Conservation (phyloP, 2,797 vertebrate genomes). For the Acridotheres tristis region DNA sequence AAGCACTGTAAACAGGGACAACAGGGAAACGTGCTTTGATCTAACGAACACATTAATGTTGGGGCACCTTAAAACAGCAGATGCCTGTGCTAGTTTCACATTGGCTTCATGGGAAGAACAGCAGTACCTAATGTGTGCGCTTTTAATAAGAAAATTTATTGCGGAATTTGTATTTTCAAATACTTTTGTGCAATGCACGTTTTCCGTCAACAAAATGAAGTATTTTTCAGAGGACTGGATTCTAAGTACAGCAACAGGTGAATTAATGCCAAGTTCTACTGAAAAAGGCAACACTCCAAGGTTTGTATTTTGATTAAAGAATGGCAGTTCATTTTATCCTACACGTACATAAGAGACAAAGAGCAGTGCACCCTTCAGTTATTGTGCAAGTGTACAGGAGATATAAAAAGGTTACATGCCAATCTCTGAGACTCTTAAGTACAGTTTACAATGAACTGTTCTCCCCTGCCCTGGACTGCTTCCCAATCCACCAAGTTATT, state of each 20-base stretch:
- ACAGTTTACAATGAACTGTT: neutral
- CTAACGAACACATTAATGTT: too few relatives aligned
- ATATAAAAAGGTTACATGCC: neutral
- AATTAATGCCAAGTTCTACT: neutral
- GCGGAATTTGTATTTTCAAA: neutral
- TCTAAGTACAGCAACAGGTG: neutral
- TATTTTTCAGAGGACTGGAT: neutral
- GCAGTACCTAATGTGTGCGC: neutral
- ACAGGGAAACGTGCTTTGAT: accelerated
- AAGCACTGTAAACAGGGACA: neutral
- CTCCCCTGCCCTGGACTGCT: neutral
- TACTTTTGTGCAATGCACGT: neutral
- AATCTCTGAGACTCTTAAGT: neutral
- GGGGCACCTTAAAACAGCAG: neutral
- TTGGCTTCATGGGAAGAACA: neutral
- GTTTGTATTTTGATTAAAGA: neutral
- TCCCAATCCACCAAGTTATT: neutral
- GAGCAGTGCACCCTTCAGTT: neutral
- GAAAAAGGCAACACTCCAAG: neutral
- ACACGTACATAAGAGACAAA: accelerated
- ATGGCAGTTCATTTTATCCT: neutral
- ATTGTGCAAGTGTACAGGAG: neutral
- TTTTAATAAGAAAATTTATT: neutral
- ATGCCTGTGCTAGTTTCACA: neutral
- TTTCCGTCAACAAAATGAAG: neutral